Conservation (phyloP, 2,113 vertebrate genomes). For the Myotis yumanensis region DNA sequence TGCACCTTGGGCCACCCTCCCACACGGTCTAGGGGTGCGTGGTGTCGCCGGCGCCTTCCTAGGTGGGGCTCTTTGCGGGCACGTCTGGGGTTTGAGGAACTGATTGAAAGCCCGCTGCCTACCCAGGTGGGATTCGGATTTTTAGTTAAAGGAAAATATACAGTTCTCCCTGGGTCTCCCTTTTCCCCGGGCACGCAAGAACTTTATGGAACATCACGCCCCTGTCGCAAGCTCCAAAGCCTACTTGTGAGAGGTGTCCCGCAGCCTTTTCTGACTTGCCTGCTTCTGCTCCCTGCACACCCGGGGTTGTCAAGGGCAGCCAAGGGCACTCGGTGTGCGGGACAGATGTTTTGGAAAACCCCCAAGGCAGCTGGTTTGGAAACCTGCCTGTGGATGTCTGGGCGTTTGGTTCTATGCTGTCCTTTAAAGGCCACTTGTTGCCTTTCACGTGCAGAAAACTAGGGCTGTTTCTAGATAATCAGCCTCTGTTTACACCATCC, state of each 20-base stretch:
- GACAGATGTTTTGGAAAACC: neutral
- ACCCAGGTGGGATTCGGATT: neutral
- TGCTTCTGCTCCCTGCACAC: neutral
- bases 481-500: conserved; percentile 11
- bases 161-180: neutral
- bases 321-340: neutral
- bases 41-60: neutral
- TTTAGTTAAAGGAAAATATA: neutral
- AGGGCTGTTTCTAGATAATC: conserved; percentile 35
- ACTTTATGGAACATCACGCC: neutral
- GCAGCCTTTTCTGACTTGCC: neutral
- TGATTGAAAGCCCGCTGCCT: neutral
- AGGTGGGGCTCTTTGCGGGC: neutral
- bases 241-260: neutral
- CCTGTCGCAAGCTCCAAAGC: neutral
- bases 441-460: conserved; percentile 48
- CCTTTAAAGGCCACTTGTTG: conserved; percentile 71
- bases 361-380: neutral
- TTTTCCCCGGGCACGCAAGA: neutral
- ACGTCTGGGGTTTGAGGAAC: neutral
- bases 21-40: neutral
- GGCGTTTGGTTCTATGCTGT: neutral
- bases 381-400: neutral
- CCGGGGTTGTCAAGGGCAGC: neutral
- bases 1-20: neutral